These are phyloP conservation scores for Ophion ellenae DNA, from an alignment of 2,888 invertebrate genomes.

Conservation along the genomic window DNA sequence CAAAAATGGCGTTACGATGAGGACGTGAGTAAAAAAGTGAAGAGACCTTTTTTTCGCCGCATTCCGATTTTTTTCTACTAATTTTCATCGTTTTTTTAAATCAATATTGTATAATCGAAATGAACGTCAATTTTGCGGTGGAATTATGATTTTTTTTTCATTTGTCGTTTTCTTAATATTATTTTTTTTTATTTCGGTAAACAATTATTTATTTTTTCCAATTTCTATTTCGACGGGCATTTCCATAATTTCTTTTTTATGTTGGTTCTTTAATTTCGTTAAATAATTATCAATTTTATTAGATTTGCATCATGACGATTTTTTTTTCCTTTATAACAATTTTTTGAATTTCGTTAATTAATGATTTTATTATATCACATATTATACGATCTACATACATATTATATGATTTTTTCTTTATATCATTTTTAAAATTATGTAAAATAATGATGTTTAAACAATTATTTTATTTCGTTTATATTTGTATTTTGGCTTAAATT, in stretches of 20 bases:
- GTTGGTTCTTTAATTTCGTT: too few species aligned
- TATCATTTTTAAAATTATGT: too few species aligned
- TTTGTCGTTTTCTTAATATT: too few species aligned
- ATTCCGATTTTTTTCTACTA: background rate
- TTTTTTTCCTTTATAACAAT: too few species aligned
- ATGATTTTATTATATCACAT: background rate
- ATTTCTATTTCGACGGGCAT: background rate
- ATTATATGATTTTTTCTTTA: too few species aligned
- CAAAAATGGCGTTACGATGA: conserved; percentile 89
- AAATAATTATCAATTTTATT: too few species aligned
- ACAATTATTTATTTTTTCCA: background rate
- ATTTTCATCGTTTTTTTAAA: background rate
- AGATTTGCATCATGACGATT: too few species aligned
- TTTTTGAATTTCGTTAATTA: background rate
- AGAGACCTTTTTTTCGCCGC: background rate
- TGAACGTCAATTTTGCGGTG: background rate
- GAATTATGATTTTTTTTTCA: too few species aligned
- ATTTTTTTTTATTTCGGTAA: too few species aligned
- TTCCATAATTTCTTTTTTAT: too few species aligned
- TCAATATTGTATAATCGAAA: background rate
- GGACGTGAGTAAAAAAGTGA: conserved; percentile 78
- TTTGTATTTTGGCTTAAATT: background rate
- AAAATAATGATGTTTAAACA: too few species aligned
- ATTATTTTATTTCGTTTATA: background rate
- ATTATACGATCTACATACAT: too few species aligned